Evolutionary conservation across 2,797 vertebrate genomes (phyloP).

Genomic region (Notoglanidium macrostoma): DNA sequence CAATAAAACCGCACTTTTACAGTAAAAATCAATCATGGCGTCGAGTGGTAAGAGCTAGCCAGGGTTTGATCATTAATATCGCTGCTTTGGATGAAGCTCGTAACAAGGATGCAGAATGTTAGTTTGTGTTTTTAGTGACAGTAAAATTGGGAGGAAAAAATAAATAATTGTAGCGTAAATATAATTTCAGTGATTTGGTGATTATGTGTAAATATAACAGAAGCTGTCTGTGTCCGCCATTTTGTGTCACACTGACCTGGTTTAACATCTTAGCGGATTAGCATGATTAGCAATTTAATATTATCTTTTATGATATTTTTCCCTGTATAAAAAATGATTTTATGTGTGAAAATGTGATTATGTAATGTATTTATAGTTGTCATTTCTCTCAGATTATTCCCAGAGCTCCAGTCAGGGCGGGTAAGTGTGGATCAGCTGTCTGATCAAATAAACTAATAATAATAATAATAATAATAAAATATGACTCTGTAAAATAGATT

Average conservation of each 20-base stretch:
- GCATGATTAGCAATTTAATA: no score
- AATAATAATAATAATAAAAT: not conserved
- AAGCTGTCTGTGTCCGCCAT: no score
- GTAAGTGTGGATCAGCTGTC: conserved; percentile 37
- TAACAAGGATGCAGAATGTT: not conserved
- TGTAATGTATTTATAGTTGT: not conserved
- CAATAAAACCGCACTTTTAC: not conserved
- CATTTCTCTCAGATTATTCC: conserved; percentile 49
- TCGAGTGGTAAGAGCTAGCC: not conserved
- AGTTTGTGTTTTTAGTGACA: not conserved
- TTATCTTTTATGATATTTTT: no score
- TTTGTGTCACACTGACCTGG: no score
- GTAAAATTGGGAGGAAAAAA: no score
- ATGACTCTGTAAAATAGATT: no score
- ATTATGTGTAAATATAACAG: no score
- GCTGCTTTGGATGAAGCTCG: not conserved
- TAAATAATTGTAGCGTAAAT: no score
- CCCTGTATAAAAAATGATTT: not conserved
- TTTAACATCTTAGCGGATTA: no score
- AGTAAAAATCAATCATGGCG: not conserved
- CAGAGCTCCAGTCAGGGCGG: conserved; percentile 51
- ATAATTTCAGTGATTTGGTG: no score
- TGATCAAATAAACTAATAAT: no score
- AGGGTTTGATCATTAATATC: not conserved
- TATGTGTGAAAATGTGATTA: not conserved